These are phyloP conservation scores for Melipona beecheii DNA, from an alignment of 2,888 invertebrate species.

Conservation along the genomic window DNA sequence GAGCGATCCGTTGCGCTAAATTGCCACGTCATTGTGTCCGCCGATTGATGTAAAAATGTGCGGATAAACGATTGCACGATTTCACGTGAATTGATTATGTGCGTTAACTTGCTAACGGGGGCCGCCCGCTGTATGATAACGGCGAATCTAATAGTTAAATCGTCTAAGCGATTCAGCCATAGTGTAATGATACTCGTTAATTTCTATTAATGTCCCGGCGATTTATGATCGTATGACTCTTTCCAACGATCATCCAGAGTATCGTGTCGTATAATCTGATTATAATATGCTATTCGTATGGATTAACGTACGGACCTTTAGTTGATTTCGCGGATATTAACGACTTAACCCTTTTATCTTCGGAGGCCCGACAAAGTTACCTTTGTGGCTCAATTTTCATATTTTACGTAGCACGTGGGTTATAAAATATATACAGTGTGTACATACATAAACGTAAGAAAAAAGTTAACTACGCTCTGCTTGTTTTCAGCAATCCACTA, in stretches of 20 bases:
- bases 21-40: constrained; percentile 5
- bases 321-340: not conserved
- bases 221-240: not conserved
- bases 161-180: not conserved
- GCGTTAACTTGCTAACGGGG: not conserved
- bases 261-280: not conserved
- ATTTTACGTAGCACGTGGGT: too few species aligned
- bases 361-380: too few species aligned
- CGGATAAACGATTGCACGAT: not conserved
- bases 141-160: constrained; percentile 34
- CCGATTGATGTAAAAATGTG: not conserved
- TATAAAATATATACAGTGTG: too few species aligned
- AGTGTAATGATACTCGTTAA: not conserved
- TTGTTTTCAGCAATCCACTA: too few species aligned
- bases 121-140: not conserved
- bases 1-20: constrained; percentile 17
- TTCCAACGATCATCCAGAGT: not conserved
- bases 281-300: not conserved
- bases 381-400: too few species aligned
- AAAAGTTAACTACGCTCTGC: too few species aligned
- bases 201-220: constrained; percentile 1
- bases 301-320: not conserved
- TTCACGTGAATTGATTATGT: constrained; percentile 13
- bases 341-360: not conserved
- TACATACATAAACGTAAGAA: too few species aligned